A percentile compares a stretch with the other conserved stretches of the same genome.
Conservation (phyloP, 2,888 invertebrate species). For the Cheilosia vernalis region DNA sequence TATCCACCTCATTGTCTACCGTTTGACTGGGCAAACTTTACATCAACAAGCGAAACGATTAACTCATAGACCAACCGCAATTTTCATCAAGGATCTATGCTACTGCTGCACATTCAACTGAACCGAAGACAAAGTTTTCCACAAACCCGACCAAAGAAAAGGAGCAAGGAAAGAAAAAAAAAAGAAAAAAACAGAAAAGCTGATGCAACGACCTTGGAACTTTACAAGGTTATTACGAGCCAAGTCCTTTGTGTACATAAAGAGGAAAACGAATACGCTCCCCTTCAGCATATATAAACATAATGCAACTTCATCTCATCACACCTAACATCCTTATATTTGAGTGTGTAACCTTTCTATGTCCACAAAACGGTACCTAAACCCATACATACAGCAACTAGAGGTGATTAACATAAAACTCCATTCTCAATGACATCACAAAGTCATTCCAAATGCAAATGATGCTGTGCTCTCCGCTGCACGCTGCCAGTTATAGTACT, state of each 20-base stretch:
- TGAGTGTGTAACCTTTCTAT: conserved; percentile 38
- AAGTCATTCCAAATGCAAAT: conserved; percentile 75
- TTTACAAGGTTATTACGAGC: conserved; percentile 72
- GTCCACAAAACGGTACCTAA: conserved; percentile 24
- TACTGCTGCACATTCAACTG: conserved; percentile 30
- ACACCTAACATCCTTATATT: conserved; percentile 28
- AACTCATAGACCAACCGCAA: conserved; percentile 42
- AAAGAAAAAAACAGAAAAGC: conserved; percentile 27
- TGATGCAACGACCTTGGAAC: conserved; percentile 74
- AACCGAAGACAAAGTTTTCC: conserved; percentile 68
- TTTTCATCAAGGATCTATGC: conserved; percentile 47
- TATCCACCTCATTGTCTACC: conserved; percentile 43
- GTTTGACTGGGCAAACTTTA: conserved; percentile 57
- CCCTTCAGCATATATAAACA: neutral
- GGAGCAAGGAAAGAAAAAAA: conserved; percentile 9
- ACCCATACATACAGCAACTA: conserved; percentile 8
- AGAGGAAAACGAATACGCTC: conserved; percentile 22
- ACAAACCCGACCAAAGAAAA: conserved; percentile 29
- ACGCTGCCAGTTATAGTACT: conserved; percentile 49
- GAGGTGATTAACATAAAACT: conserved; percentile 72
- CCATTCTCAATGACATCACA: conserved; percentile 71
- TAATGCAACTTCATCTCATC: conserved; percentile 40
- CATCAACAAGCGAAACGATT: conserved; percentile 68
- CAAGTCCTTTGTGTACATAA: conserved; percentile 59
- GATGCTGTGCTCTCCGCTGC: conserved; percentile 64